Percentiles rank a stretch among this genome's conserved stretches.
These are phyloP conservation scores for Boleophthalmus pectinirostris DNA, from an alignment of 2,113 vertebrate genomes.

Conservation along the genomic window DNA sequence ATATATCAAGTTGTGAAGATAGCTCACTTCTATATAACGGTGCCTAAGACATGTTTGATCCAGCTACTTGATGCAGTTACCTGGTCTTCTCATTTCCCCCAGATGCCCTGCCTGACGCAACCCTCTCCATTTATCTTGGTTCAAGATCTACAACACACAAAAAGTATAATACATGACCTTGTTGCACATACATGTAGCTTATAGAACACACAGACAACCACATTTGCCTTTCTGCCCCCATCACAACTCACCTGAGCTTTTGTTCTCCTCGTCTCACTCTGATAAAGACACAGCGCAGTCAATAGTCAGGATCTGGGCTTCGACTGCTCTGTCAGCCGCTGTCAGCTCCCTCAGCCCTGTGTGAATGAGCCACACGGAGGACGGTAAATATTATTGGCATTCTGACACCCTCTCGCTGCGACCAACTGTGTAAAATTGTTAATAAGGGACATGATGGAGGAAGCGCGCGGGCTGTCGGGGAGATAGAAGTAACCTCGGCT, in stretches of 20 bases:
- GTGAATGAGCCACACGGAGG: conserved; percentile 67
- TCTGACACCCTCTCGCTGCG: conserved; percentile 72
- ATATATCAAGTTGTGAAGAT: too few species aligned
- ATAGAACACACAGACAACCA: background rate
- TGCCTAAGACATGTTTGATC: too few species aligned
- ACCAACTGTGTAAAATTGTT: conserved; percentile 79
- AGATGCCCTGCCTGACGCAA: too few species aligned
- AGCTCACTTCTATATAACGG: too few species aligned
- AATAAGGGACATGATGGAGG: conserved; percentile 80
- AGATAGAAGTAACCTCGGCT: conserved; percentile 67
- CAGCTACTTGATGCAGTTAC: too few species aligned
- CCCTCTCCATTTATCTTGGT: too few species aligned
- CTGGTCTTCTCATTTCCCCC: too few species aligned
- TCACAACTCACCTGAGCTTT: conserved; percentile 22
- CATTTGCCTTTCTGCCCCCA: background rate
- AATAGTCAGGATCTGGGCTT: conserved; percentile 67
- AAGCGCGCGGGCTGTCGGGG: conserved; percentile 64
- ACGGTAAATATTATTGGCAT: conserved; percentile 81
- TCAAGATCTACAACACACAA: background rate
- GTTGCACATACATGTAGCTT: background rate
- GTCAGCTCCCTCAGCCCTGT: conserved; percentile 71
- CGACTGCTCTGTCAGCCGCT: conserved; percentile 69
- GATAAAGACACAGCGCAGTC: conserved; percentile 44
- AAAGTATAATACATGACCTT: background rate
- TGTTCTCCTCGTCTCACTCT: conserved; percentile 36